These are phyloP conservation scores for Melanerpes formicivorus DNA, from an alignment of 2,113 vertebrate species.

Conservation along the genomic window DNA sequence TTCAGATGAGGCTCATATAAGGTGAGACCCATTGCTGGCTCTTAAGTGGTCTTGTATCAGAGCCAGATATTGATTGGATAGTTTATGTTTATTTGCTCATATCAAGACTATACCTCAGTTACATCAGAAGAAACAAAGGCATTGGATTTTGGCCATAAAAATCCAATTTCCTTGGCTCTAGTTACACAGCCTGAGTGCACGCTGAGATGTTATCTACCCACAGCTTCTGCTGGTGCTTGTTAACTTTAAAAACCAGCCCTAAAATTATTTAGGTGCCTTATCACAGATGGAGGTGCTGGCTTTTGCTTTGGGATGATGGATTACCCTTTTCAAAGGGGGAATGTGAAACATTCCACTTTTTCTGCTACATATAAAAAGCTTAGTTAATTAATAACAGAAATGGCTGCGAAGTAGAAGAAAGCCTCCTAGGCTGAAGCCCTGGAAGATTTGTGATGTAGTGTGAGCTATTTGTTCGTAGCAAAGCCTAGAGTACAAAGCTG, in stretches of 20 bases:
- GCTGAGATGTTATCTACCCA: neutral
- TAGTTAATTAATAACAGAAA: neutral
- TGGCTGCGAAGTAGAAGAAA: neutral
- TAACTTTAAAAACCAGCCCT: neutral
- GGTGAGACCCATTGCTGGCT: neutral
- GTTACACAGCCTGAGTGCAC: fast-evolving
- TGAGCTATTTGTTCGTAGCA: neutral
- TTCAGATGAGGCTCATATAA: neutral
- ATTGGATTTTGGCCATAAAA: neutral
- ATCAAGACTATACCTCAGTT: neutral
- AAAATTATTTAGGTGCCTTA: neutral
- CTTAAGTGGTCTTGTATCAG: neutral
- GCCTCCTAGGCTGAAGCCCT: neutral
- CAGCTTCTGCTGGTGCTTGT: neutral
- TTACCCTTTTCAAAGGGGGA: neutral
- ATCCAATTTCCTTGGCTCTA: neutral
- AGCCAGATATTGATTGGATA: neutral
- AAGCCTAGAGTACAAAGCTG: neutral
- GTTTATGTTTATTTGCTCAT: neutral
- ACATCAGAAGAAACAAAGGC: neutral
- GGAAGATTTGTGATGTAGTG: neutral
- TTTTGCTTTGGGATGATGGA: neutral
- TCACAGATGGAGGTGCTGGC: neutral
- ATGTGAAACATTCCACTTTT: neutral
- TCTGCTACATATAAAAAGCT: neutral